A percentile compares a stretch with the other conserved stretches of the same genome.
phyloP scores from a whole-genome alignment of 2,113 vertebrate genomes.

The Hemicordylus capensis region DNA sequence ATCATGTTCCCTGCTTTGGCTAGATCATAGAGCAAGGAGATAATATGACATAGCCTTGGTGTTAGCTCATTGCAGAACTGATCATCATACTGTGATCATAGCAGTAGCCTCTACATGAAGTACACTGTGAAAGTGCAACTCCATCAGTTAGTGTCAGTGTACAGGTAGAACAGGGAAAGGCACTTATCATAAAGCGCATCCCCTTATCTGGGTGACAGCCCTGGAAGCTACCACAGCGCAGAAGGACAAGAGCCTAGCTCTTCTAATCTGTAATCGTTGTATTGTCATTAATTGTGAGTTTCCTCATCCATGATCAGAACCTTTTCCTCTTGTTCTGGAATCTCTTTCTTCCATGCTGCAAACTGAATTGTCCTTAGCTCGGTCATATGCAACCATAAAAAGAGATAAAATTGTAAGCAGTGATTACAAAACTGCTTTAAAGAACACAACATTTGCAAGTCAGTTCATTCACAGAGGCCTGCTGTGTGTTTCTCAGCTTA shows the following conservation, averaged over 20 bases:
- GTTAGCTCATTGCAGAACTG: not conserved
- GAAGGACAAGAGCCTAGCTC: not conserved
- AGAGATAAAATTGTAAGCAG: not conserved
- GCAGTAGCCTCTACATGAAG: not conserved
- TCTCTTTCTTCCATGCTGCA: not conserved
- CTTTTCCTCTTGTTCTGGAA: not conserved
- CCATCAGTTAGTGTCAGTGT: not conserved
- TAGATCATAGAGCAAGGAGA: not conserved
- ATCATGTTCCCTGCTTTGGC: not conserved
- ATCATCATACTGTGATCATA: no score
- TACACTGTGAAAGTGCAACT: not conserved
- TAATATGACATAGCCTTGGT: not conserved
- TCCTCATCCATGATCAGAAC: no score
- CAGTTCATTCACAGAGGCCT: not conserved
- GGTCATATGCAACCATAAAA: not conserved
- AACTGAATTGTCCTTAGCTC: not conserved
- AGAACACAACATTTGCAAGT: not conserved
- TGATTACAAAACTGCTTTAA: slow-evolving; percentile 18
- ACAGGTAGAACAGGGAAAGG: no score
- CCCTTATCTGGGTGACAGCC: not conserved
- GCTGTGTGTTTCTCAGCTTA: not conserved
- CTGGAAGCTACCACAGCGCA: not conserved
- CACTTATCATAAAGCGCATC: no score
- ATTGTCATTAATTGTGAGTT: no score
- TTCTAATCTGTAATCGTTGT: not conserved